Conservation (phyloP, 2,113 vertebrate genomes). For the Gulo gulo region DNA sequence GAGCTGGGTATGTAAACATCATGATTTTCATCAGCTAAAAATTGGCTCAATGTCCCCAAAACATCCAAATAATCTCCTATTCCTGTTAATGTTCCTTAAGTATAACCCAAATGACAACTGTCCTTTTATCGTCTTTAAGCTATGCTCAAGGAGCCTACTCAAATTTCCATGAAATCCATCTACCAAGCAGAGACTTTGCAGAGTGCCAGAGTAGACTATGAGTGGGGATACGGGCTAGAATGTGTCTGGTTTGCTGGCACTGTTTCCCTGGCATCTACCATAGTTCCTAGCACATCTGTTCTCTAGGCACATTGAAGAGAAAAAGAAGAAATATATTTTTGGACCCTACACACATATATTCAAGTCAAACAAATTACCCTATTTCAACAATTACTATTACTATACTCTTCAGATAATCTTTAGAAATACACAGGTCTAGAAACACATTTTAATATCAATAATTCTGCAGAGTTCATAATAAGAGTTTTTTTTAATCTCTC, state of each 20-base stretch:
- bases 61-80: background rate
- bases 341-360: background rate
- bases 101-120: background rate
- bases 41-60: background rate
- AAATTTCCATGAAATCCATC: background rate
- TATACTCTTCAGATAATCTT: background rate
- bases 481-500: background rate
- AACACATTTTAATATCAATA: background rate
- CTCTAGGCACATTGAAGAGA: background rate
- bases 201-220: background rate
- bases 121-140: background rate
- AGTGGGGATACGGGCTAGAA: background rate
- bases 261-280: background rate
- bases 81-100: background rate
- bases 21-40: background rate
- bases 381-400: background rate
- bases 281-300: background rate
- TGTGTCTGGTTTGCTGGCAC: background rate
- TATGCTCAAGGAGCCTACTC: background rate
- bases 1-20: background rate
- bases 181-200: background rate
- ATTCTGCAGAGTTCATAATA: background rate
- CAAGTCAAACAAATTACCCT: background rate
- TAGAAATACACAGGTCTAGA: background rate
- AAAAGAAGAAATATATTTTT: background rate